These are phyloP conservation scores for Amazona vittata DNA, from an alignment of 2,113 vertebrate genomes.

Conservation along the genomic window DNA sequence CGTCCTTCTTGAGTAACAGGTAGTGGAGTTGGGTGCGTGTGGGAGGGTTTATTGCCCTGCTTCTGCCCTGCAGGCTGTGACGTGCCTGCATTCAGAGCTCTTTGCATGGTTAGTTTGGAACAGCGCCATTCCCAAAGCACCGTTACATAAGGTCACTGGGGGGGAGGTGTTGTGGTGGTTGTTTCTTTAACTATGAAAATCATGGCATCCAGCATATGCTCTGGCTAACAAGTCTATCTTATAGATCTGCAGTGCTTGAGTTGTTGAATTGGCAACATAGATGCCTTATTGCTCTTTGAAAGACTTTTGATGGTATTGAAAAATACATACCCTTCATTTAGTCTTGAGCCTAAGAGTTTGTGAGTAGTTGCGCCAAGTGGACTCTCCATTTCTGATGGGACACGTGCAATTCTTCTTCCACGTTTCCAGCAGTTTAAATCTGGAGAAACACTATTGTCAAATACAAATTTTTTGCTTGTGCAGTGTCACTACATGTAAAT, in stretches of 20 bases:
- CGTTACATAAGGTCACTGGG: not conserved
- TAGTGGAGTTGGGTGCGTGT: slow-evolving; percentile 24
- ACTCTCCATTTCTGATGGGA: not conserved
- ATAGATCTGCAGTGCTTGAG: not conserved
- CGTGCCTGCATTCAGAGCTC: not conserved
- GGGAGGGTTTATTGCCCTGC: not conserved
- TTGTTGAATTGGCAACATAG: not conserved
- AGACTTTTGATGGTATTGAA: not conserved
- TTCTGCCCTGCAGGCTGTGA: slow-evolving; percentile 36
- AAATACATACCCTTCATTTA: slow-evolving; percentile 31
- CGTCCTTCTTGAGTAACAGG: slow-evolving; percentile 52
- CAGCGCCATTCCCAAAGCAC: slow-evolving; percentile 23
- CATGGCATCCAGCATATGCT: not conserved
- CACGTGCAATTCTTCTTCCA: not conserved
- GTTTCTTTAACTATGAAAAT: not conserved
- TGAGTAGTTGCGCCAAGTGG: not conserved
- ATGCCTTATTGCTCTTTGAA: not conserved
- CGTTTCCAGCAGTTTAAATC: slow-evolving; percentile 7
- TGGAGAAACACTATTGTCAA: not conserved
- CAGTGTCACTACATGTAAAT: not conserved
- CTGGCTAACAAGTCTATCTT: not conserved
- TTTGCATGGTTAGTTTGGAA: slow-evolving; percentile 24
- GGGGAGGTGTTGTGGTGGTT: not conserved
- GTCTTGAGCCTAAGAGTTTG: slow-evolving; percentile 28
- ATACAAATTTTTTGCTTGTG: not conserved